Base-by-base conservation (phyloP, 2,888 invertebrate genomes). In the Andrena camellia region DNA sequence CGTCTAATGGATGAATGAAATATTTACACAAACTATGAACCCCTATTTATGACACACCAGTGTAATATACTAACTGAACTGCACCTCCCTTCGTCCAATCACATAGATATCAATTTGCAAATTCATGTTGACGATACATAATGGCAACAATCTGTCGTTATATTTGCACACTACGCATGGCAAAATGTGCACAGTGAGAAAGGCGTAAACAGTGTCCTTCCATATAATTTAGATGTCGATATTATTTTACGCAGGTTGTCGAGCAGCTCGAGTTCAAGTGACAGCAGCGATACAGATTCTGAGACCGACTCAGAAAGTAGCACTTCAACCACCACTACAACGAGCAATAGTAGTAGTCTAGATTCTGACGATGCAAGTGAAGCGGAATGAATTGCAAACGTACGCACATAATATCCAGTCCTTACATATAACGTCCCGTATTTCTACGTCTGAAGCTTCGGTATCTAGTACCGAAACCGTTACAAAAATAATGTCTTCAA, bases 311-410 rank as follows among this genome's bases (percentile, higher is more conserved):
- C 84, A n/a, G 84, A 81, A 60, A 85, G 70, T 54, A 86, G 71
- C 59, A 68, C 77, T 54, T 77, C 83, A 0, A 90, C 83, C 70
- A 89, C 86, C 63, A 90, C 84, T 69, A 86, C 81, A 59, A 83
- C 81, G 8, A 85, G 81, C 17, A 86, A 86, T 2, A 89, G 78
- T 26, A 89, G 76, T 60, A 88, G 82, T 73, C 81, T 93, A n/a
- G 93, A 93, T 74, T 93, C 92, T 2, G 93, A 93, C 54, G 92
- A 93, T 72, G 42, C 78, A 29, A 89, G 85, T 35, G 89, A 88
- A 33, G 69, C 85, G 17, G 85, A 89, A 67, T 72, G 63, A 80
- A 59, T 57, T 2, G n/a, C 2, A 50, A 33, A 62, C 10, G 6
- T 23, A 2, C 13, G 4, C 23, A n/a, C 26, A 57, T 33, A 31